Evolutionary conservation across 2,888 invertebrate genomes (phyloP), one percentile per base, ranked within the genome.

Genomic region (Empis livida): DNA sequence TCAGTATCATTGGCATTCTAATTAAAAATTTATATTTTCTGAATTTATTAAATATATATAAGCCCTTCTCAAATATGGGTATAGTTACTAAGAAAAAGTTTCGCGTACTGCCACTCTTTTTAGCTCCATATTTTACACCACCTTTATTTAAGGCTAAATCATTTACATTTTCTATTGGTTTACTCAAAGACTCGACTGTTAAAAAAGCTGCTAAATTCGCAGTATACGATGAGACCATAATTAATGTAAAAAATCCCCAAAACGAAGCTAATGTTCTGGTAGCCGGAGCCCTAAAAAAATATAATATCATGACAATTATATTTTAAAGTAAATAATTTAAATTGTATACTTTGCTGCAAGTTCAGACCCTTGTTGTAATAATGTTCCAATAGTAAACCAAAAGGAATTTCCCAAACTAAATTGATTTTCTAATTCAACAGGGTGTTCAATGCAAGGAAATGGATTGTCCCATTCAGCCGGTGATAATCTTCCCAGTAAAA

Each of bases 391-490:
- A 16, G 87, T 84, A 64, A 91, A 89, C 92, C 92, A 94, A 56
- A 93, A 77, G 43, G 87, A 82, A 70, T 92, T 91, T 44, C 82
- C 77, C 44, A 89, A 74, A 46, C 79, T 84, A 69, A 88, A 86
- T 60, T 85, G 88, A 68, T 90, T 93, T 61, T 88, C 84, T 49
- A 91, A 74, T 45, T 80, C 82, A 52, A 84, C 84, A 4, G 88
- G 85, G 60, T 90, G 87, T 57, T 84, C 83, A 51, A 88, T 81
- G 61, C 88, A 89, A 0, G 88, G 86, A 69, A 84, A 83, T 0
- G 90, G 88, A 67, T 89, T 90, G 56, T 82, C 83, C 89, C 89
- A 90, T 71, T 94, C 93, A 54, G 82, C 80, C 0, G 93, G 88
- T 49, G 86, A 85, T 48, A 88, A 68, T 58, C 91, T 76, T 35